Base-by-base conservation (phyloP, 2,113 vertebrate species). In the Todiramphus chloris region DNA sequence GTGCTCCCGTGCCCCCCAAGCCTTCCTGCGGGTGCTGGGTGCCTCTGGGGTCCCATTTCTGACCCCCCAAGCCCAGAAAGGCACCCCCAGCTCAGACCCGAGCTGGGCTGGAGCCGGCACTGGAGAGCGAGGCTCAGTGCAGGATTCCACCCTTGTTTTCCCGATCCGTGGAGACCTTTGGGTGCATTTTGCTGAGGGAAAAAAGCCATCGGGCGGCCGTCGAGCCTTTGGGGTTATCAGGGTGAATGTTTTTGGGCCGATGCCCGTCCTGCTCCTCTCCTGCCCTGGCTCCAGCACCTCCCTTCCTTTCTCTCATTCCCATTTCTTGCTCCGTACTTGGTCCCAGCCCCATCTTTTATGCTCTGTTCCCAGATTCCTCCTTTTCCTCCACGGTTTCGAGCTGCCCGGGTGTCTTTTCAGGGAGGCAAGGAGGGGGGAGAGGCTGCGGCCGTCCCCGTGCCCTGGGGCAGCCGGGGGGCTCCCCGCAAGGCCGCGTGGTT, bases 401-500 rank as follows among this genome's bases (percentile, higher is more conserved):
- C 19, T 48, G 25, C 5, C 28, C 64, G 48, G 59, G 30, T 3
- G 7, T 23, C 17, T 51, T 31, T 37, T 3, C 43, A n/a, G 86
- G 64, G 93, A 43, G 46, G 84, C 19, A 41, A 46, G 87, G 77
- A 87, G 55, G 46, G 72, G 66, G 83, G 51, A 94, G 92, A 92
- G 89, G 39, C 37, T 37, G 37, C 37, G 37, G 37, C 37, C 7
- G 7, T 37, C 37, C 37, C 37, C 37, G 37, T 37, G 37, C 37
- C 37, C 37, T 37, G 37, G 37, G 37, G 37, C 37, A 37, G 37
- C 37, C 37, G 37, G 37, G 37, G 37, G 37, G 37, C 37, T 37
- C 37, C 37, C 37, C 37, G 37, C 37, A 37, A 37, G 37, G 37
- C 37, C 37, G 37, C 37, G 97, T 97, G 97, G 98, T 98, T 98